These are phyloP conservation scores for Schizotus pectinicornis DNA, from an alignment of 2,888 invertebrate species.

Conservation along the genomic window DNA sequence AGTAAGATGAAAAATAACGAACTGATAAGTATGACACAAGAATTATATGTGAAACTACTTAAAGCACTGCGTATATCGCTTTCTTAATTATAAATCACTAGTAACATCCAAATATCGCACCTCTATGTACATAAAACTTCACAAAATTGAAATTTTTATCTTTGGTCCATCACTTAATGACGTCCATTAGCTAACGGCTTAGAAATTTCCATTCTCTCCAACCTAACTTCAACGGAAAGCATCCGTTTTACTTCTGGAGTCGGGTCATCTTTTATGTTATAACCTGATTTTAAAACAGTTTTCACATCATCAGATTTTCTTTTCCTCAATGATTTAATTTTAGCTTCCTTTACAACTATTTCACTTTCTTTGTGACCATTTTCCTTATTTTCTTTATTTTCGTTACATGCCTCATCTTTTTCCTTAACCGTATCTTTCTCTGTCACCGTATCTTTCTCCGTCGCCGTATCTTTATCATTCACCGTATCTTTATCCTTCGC, in stretches of 20 bases:
- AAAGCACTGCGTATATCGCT: too few species aligned
- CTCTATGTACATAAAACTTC: too few species aligned
- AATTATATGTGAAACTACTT: too few species aligned
- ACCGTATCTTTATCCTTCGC: conserved; percentile 1
- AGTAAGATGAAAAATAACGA: too few species aligned
- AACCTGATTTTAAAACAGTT: not conserved
- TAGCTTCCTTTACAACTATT: not conserved
- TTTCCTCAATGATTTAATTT: conserved; percentile 7
- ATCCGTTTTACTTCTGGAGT: conserved; percentile 33
- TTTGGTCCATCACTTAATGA: too few species aligned
- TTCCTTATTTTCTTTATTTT: not conserved
- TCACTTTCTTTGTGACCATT: not conserved
- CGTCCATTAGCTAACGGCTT: too few species aligned
- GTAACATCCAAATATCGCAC: too few species aligned
- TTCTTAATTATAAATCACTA: too few species aligned
- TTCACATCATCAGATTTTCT: not conserved
- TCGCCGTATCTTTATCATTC: conserved; percentile 17
- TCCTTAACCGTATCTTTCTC: conserved; percentile 7
- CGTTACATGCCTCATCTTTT: conserved; percentile 6
- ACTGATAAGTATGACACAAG: too few species aligned
- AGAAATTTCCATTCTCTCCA: not conserved
- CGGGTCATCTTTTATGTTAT: conserved; percentile 5
- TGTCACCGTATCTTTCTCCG: conserved; percentile 6
- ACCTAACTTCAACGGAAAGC: conserved; percentile 25
- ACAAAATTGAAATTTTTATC: too few species aligned